These are phyloP conservation scores for Chlorocebus sabaeus DNA, from an alignment of 2,113 vertebrate genomes.

Conservation along the genomic window DNA sequence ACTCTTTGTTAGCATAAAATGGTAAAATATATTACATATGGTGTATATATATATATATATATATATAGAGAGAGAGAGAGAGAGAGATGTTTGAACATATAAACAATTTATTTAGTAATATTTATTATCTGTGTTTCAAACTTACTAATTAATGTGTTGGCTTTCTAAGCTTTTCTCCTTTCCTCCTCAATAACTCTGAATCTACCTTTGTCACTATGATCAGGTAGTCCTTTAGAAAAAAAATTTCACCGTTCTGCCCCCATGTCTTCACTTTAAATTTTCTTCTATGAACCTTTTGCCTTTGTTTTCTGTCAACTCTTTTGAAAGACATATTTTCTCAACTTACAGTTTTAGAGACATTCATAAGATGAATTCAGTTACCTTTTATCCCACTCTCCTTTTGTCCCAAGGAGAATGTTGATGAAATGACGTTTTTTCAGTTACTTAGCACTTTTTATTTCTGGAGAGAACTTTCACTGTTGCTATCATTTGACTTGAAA, in stretches of 20 bases:
- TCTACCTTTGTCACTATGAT: background rate
- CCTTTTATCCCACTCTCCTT: background rate
- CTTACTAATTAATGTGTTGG: background rate
- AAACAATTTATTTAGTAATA: background rate
- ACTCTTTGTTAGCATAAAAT: background rate
- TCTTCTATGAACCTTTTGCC: background rate
- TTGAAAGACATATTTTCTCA: constrained; percentile 24
- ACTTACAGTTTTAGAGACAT: background rate
- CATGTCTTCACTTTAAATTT: background rate
- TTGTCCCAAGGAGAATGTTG: background rate
- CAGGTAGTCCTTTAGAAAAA: background rate
- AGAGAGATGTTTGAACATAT: background rate
- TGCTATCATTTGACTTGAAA: background rate
- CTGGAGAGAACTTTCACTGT: background rate
- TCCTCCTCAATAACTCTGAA: background rate
- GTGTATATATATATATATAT: background rate
- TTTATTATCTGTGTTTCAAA: constrained; percentile 26
- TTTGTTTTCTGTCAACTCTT: background rate
- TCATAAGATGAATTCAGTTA: background rate
- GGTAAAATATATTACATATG: background rate
- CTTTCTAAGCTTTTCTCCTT: background rate
- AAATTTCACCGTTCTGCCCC: background rate
- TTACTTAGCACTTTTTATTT: background rate
- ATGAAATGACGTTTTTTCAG: background rate
- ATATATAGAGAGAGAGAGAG: too few relatives aligned